Evolutionary conservation across 1,140 invertebrate species (phyloP).

Genomic region (Gryon sp.): DNA sequence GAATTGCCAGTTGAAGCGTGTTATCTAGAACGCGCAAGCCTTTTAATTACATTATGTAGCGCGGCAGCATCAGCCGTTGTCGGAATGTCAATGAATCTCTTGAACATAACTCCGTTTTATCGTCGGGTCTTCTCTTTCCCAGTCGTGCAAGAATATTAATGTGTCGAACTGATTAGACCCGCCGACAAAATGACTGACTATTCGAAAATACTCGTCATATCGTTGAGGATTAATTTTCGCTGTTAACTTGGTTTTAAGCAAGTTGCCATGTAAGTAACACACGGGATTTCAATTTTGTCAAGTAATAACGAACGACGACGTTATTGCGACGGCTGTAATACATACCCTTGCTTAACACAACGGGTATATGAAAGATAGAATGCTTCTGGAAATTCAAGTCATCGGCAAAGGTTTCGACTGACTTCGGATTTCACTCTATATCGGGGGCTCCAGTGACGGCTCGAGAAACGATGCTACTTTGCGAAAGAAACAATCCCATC

Average conservation of each 20-base stretch:
- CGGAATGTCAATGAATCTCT: constrained; percentile 59
- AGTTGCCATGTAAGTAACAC: constrained; percentile 5
- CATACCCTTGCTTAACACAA: constrained; percentile 1
- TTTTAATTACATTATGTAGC: constrained; percentile 70
- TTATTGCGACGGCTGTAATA: constrained; percentile 1
- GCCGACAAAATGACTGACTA: constrained; percentile 30
- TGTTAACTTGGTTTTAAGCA: background rate
- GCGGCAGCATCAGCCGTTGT: constrained; percentile 25
- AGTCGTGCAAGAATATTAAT: constrained; percentile 60
- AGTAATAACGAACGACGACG: background rate
- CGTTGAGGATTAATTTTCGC: constrained; percentile 5
- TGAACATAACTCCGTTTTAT: constrained; percentile 50
- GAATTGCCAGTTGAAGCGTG: constrained; percentile 16
- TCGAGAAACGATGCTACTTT: constrained; percentile 4
- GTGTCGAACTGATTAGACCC: constrained; percentile 38
- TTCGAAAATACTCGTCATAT: background rate
- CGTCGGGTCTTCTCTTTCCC: constrained; percentile 19
- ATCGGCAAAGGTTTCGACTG: background rate
- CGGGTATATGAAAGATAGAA: constrained; percentile 20
- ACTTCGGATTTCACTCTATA: background rate
- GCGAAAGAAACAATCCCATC: constrained; percentile 4
- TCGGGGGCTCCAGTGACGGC: too few relatives aligned
- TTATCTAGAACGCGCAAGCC: constrained; percentile 65
- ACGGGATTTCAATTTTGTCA: constrained; percentile 6
- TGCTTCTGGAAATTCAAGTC: background rate